phyloP scores from a whole-genome alignment of 1,140 invertebrate genomes.

The Heliconius congener region DNA sequence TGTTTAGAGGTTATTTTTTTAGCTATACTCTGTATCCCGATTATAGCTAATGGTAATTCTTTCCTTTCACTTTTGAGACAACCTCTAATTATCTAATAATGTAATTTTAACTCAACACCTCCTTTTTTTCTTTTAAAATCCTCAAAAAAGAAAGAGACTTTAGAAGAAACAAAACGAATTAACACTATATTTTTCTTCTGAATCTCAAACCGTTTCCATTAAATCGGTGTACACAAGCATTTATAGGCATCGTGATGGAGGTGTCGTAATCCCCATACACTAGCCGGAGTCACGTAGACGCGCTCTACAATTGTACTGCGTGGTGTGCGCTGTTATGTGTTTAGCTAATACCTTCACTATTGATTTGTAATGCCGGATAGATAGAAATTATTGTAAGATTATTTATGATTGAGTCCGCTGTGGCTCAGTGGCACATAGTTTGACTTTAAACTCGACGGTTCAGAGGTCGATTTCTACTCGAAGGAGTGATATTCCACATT shows the following conservation, averaged over 20 bases:
- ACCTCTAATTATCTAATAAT: too few relatives aligned
- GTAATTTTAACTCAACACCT: too few relatives aligned
- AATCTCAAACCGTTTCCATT: constrained; percentile 22
- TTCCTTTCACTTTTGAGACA: neutral
- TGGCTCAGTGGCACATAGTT: too few relatives aligned
- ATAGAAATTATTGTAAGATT: neutral
- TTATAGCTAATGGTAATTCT: too few relatives aligned
- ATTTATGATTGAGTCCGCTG: too few relatives aligned
- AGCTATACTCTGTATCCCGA: too few relatives aligned
- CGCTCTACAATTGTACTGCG: constrained; percentile 43
- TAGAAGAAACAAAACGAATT: neutral
- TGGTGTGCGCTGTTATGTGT: neutral
- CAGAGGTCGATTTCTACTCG: too few relatives aligned
- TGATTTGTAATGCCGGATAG: neutral
- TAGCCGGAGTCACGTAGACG: constrained; percentile 45
- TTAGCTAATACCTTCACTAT: neutral
- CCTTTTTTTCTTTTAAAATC: too few relatives aligned
- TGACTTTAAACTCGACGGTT: too few relatives aligned
- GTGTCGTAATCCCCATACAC: constrained; percentile 49
- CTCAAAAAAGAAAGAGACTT: too few relatives aligned
- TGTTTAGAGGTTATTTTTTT: too few relatives aligned
- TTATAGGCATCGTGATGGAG: constrained; percentile 40
- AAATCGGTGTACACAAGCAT: constrained; percentile 41
- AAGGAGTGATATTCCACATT: too few relatives aligned
- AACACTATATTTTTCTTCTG: neutral